Conservation (phyloP, 2,888 invertebrate species). For the Eupeodes luniger region DNA sequence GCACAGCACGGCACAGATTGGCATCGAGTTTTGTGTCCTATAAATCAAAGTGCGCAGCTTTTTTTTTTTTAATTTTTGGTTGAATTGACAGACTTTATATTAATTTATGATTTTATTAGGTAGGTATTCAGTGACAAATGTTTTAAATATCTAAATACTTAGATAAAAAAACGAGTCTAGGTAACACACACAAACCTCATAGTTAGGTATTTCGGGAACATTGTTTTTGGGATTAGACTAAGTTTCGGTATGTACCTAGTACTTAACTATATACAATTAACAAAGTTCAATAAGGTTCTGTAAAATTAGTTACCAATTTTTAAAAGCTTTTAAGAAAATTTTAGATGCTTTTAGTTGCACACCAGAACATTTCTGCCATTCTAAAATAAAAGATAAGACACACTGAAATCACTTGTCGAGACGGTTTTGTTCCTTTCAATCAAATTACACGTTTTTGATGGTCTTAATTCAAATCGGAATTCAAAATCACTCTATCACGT, state of each 20-base stretch:
- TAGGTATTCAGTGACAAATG: conserved; percentile 62
- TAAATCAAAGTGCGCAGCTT: conserved; percentile 71
- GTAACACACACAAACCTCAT: neutral
- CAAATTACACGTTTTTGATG: no score
- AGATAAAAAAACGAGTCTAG: neutral
- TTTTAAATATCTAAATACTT: conserved; percentile 9
- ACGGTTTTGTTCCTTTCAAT: no score
- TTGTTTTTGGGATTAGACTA: neutral
- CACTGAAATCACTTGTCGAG: no score
- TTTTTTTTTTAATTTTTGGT: conserved; percentile 12
- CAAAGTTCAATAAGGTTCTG: no score
- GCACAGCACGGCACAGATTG: conserved; percentile 33
- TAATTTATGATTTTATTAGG: conserved; percentile 66
- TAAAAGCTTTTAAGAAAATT: no score
- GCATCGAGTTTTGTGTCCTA: conserved; percentile 61
- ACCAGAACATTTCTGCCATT: no score
- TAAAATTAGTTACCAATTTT: no score
- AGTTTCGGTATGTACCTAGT: neutral
- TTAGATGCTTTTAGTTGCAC: no score
- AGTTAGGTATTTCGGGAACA: neutral
- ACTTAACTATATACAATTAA: no score
- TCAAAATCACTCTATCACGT: no score
- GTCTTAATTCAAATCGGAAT: no score
- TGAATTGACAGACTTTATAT: conserved; percentile 65
- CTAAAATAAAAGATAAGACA: no score